Percentiles rank a stretch among this genome's conserved stretches.
phyloP scores from a whole-genome alignment of 2,797 vertebrate species.

The Sebastes nivosus region DNA sequence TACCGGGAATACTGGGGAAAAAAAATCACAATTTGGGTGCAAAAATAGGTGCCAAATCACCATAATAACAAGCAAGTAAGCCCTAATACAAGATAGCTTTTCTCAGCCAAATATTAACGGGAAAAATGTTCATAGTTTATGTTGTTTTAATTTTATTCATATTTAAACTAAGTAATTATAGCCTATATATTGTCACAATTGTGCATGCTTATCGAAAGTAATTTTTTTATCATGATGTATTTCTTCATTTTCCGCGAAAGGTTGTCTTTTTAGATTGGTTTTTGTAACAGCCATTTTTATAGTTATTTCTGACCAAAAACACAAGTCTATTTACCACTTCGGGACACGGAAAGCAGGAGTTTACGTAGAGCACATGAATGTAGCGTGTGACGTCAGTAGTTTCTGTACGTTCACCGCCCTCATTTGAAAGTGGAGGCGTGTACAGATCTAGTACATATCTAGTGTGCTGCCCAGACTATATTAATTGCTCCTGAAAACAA shows the following conservation, averaged over 20 bases:
- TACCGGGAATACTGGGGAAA: not conserved
- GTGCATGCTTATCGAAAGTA: rapidly evolving
- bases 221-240: not conserved
- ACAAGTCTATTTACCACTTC: not conserved
- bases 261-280: rapidly evolving
- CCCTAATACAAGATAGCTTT: rapidly evolving
- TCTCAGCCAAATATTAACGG: not conserved
- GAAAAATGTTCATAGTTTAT: rapidly evolving
- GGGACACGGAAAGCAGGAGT: not conserved
- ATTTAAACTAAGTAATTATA: not conserved
- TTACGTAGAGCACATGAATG: slow-evolving; percentile 23
- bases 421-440: slow-evolving; percentile 65
- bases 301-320: not conserved
- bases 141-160: not conserved
- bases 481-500: not conserved
- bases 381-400: slow-evolving; percentile 30
- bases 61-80: rapidly evolving
- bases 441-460: not conserved
- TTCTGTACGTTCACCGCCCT: slow-evolving; percentile 43
- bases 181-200: too few relatives aligned
- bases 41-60: not conserved
- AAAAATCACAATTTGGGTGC: rapidly evolving
- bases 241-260: not conserved
- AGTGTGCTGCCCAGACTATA: not conserved
- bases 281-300: not conserved